phyloP scores from a whole-genome alignment of 2,797 vertebrate species.

The Spatula versicolor region DNA sequence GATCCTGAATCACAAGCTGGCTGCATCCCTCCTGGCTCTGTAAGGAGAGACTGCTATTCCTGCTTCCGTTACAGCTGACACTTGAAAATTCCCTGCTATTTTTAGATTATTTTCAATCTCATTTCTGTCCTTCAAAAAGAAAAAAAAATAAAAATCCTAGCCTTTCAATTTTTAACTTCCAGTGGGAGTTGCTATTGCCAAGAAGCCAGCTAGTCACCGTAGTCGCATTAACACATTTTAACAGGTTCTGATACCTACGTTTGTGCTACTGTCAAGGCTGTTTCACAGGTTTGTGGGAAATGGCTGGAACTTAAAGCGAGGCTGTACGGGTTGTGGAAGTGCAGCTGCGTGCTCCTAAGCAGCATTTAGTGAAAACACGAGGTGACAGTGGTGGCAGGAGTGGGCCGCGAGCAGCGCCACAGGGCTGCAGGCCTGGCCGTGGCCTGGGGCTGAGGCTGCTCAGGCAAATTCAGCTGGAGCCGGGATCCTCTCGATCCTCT shows the following conservation, averaged over 20 bases:
- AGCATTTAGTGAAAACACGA: not conserved
- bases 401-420: too few species aligned
- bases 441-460: not conserved
- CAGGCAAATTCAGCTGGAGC: not conserved
- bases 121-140: slow-evolving; percentile 49
- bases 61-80: slow-evolving; percentile 52
- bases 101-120: slow-evolving; percentile 58
- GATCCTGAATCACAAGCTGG: not conserved
- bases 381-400: not conserved
- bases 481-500: not conserved
- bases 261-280: not conserved
- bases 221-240: not conserved
- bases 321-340: not conserved
- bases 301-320: not conserved
- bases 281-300: not conserved
- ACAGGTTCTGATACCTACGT: not conserved
- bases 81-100: slow-evolving; percentile 58
- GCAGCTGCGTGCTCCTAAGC: not conserved
- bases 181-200: slow-evolving; percentile 21
- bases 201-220: not conserved
- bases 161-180: slow-evolving; percentile 35
- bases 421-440: too few species aligned
- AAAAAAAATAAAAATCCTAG: not conserved
- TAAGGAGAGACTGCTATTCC: slow-evolving; percentile 60
- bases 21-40: slow-evolving; percentile 40